Conservation (phyloP, 1,140 invertebrate species). For the Anagrus nilaparvatae region DNA sequence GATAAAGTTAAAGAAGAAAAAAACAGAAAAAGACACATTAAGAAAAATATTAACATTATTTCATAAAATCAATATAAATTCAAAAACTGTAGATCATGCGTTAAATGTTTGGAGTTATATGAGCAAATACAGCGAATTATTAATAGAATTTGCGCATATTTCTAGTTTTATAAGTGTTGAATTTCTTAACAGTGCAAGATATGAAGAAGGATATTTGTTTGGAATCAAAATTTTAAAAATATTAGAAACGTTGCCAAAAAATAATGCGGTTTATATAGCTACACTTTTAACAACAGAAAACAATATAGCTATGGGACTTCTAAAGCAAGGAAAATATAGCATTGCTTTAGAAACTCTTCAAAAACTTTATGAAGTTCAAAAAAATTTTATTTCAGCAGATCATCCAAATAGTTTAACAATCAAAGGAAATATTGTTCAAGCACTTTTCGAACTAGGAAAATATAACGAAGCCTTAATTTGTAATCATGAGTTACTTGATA, state of each 20-base stretch:
- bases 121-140: neutral
- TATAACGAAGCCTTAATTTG: neutral
- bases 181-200: neutral
- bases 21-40: neutral
- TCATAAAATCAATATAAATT: neutral
- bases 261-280: neutral
- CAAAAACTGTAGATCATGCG: neutral
- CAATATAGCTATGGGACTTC: neutral
- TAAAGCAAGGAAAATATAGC: neutral
- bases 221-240: neutral
- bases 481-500: too few species aligned
- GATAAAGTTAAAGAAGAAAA: neutral
- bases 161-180: neutral
- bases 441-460: neutral
- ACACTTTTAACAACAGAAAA: neutral
- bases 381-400: neutral
- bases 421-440: neutral
- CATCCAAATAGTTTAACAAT: neutral
- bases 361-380: neutral
- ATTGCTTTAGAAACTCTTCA: neutral
- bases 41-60: neutral
- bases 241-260: neutral
- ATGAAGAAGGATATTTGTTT: neutral
- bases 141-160: neutral
- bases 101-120: neutral